Evolutionary conservation across 2,113 vertebrate genomes (phyloP).

Genomic region (Spea bombifrons): DNA sequence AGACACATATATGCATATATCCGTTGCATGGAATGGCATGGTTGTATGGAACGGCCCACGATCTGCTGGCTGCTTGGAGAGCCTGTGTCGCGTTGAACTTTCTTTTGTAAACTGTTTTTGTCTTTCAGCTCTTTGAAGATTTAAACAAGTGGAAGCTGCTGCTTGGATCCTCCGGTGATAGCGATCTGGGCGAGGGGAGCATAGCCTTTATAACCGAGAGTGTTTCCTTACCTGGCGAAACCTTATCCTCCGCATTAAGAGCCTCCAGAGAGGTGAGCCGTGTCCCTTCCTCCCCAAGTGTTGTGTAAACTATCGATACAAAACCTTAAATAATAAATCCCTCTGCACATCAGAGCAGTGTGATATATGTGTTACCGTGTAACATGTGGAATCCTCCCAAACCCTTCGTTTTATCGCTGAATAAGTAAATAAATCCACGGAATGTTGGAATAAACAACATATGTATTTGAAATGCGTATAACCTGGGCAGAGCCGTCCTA

Average conservation of each 20-base stretch:
- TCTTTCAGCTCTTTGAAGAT: constrained; percentile 76
- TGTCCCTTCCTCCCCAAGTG: not conserved
- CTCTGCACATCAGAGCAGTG: not conserved
- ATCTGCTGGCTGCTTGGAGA: no score
- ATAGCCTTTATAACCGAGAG: constrained; percentile 89
- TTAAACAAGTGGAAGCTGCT: constrained; percentile 82
- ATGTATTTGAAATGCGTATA: no score
- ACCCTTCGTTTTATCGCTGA: no score
- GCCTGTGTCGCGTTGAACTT: no score
- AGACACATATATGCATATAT: no score
- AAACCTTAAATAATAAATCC: not conserved
- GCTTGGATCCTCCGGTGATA: constrained; percentile 63
- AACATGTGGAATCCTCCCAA: no score
- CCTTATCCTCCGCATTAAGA: constrained; percentile 40
- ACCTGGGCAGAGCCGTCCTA: no score
- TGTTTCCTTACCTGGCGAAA: constrained; percentile 57
- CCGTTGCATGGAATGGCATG: not conserved
- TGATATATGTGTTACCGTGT: no score
- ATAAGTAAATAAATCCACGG: no score
- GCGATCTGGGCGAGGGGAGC: constrained; percentile 64
- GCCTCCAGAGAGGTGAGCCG: constrained; percentile 72
- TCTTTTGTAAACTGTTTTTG: not conserved
- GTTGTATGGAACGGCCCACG: not conserved
- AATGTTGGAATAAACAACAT: no score
- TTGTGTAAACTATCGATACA: constrained; percentile 18